A percentile compares a stretch with the other conserved stretches of the same genome.
Evolutionary conservation across 2,797 vertebrate species (phyloP).

Genomic region (Diglossa cyanea): DNA sequence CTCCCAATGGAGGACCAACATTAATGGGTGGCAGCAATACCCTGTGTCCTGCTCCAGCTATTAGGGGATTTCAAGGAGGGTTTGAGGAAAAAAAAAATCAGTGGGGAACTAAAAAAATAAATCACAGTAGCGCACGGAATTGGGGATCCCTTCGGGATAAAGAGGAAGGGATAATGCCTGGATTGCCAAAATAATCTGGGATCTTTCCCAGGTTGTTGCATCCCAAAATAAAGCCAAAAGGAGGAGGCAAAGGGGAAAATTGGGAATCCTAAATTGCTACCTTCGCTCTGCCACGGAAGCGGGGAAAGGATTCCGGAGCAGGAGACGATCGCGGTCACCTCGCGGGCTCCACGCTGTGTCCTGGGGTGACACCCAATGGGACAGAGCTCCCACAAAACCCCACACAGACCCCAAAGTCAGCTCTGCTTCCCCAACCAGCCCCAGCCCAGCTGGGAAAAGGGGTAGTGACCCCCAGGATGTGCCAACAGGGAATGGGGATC

Average conservation of each 20-base stretch:
- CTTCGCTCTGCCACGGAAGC: fast-evolving
- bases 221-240: neutral
- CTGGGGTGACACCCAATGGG: neutral
- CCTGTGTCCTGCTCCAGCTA: neutral
- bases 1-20: fast-evolving
- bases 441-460: fast-evolving
- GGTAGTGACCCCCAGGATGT: neutral
- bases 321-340: fast-evolving
- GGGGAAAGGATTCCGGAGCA: fast-evolving
- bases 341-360: fast-evolving
- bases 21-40: fast-evolving
- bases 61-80: neutral
- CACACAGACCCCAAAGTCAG: neutral
- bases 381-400: neutral
- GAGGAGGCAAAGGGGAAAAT: fast-evolving
- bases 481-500: fast-evolving
- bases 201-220: neutral
- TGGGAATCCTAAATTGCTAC: fast-evolving
- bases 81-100: neutral
- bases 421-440: neutral
- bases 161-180: neutral
- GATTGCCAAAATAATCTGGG: neutral
- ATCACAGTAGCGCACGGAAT: fast-evolving
- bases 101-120: neutral
- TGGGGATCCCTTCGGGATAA: fast-evolving